Evolutionary conservation across 2,888 invertebrate species (phyloP).

Genomic region (Loripinus fragilis): DNA sequence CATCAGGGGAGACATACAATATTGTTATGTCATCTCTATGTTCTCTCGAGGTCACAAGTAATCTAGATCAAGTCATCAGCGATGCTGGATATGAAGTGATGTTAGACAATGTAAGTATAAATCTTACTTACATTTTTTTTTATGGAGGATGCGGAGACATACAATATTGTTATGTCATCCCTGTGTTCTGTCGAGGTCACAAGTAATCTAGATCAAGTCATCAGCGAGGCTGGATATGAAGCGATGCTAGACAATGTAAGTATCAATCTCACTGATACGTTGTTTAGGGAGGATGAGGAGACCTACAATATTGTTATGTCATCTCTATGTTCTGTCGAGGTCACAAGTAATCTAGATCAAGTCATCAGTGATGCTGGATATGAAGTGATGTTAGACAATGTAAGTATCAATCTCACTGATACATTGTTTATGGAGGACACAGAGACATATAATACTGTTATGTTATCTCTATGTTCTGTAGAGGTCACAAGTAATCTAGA

Average conservation of each 20-base stretch:
- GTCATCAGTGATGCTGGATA: background rate
- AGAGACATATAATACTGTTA: background rate
- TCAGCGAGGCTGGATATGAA: no score
- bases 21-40: background rate
- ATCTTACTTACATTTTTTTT: no score
- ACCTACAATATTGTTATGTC: background rate
- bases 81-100: no score
- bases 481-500: no score
- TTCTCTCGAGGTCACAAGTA: background rate
- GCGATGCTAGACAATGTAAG: no score
- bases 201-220: no score
- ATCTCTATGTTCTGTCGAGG: background rate
- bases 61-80: no score
- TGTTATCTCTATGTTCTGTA: background rate
- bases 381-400: background rate
- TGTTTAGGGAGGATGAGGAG: background rate
- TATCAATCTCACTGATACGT: no score
- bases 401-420: background rate
- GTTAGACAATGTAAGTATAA: no score
- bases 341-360: background rate
- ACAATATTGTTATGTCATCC: background rate
- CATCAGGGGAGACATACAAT: background rate
- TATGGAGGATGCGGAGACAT: background rate
- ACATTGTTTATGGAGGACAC: background rate
- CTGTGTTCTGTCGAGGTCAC: background rate